Conservation (phyloP, 2,888 invertebrate species). For the Ectropis crepuscularia region DNA sequence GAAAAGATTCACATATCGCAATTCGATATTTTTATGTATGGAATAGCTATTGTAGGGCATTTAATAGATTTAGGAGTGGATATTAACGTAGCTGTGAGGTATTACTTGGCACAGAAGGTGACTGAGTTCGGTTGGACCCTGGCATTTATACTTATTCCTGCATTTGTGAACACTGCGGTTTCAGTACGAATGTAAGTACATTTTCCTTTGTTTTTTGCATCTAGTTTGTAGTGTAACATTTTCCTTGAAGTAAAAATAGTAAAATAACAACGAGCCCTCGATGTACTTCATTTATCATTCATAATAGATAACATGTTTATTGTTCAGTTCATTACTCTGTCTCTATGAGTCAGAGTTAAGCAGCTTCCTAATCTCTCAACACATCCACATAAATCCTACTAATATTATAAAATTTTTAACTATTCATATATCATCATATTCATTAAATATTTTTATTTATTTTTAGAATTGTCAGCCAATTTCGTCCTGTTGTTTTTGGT, state of each 20-base stretch:
- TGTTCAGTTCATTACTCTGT: conserved; percentile 1
- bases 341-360: background rate
- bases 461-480: too few species aligned
- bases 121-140: conserved; percentile 88
- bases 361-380: background rate
- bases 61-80: conserved; percentile 88
- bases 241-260: background rate
- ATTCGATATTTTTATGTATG: conserved; percentile 87
- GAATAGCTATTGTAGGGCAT: conserved; percentile 88
- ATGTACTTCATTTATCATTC: background rate
- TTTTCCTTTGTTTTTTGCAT: conserved; percentile 28
- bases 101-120: conserved; percentile 81
- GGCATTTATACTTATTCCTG: conserved; percentile 89
- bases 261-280: background rate
- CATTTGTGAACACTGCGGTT: conserved; percentile 89
- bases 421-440: too few species aligned
- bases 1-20: conserved; percentile 84
- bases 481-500: too few species aligned
- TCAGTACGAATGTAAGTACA: conserved; percentile 89
- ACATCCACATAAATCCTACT: too few species aligned
- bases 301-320: background rate
- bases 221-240: background rate
- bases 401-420: too few species aligned
- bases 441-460: too few species aligned
- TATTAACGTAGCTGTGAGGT: conserved; percentile 88